phyloP scores from a whole-genome alignment of 2,113 vertebrate species.

The Cyprinodon brontotheroides region DNA sequence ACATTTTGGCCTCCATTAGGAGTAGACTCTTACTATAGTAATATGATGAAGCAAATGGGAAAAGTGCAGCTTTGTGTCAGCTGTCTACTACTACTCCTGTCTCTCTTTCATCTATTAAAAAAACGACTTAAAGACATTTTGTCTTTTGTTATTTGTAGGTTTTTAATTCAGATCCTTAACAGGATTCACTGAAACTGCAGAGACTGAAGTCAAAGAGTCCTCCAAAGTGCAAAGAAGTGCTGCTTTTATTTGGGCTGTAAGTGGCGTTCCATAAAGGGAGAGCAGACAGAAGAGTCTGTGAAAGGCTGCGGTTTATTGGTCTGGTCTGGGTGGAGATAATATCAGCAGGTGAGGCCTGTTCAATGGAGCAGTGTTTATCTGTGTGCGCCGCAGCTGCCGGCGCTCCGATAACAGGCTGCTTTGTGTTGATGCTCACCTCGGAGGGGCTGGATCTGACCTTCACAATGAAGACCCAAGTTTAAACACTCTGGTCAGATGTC shows the following conservation, averaged over 20 bases:
- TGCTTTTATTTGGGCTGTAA: constrained; percentile 53
- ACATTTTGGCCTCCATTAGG: no score
- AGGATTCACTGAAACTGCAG: no score
- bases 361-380: constrained; percentile 71
- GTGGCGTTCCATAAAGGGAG: constrained; percentile 64
- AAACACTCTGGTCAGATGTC: constrained; percentile 22
- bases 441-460: constrained; percentile 53
- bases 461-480: constrained; percentile 21
- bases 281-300: constrained; percentile 52
- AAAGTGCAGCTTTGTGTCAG: no score
- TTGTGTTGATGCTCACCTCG: constrained; percentile 62
- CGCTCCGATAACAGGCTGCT: constrained; percentile 63
- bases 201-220: constrained; percentile 32
- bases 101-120: no score
- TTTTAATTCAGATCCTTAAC: no score
- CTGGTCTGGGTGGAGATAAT: constrained; percentile 71
- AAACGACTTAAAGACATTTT: no score
- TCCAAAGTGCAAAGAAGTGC: constrained; percentile 53
- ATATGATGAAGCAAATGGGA: no score
- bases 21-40: no score
- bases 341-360: constrained; percentile 81
- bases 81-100: not conserved
- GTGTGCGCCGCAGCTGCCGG: constrained; percentile 78
- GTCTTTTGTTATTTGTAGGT: no score
- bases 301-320: constrained; percentile 75